Conservation (phyloP, 2,797 vertebrate species). For the Melopsittacus undulatus region DNA sequence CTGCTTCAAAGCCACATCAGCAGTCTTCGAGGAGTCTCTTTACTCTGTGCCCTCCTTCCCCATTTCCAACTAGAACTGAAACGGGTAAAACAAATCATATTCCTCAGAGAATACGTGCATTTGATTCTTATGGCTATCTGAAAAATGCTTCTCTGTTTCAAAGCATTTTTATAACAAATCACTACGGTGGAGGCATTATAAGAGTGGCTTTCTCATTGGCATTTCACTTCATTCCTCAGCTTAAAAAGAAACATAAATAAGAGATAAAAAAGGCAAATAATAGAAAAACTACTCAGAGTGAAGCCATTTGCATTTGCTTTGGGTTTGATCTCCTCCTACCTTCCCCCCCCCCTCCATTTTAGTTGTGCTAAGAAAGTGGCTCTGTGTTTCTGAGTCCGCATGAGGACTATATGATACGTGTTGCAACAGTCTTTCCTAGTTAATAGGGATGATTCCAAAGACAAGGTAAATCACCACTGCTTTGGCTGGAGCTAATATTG, state of each 20-base stretch:
- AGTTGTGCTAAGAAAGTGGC: neutral
- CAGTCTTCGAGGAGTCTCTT: neutral
- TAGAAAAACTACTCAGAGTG: neutral
- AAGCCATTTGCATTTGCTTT: slow-evolving; percentile 3
- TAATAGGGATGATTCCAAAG: slow-evolving; percentile 7
- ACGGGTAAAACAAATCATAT: neutral
- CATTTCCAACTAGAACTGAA: neutral
- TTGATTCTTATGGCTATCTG: neutral
- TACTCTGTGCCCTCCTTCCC: neutral
- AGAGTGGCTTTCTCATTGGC: neutral
- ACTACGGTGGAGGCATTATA: neutral
- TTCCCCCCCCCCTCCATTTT: neutral
- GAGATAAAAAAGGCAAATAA: slow-evolving; percentile 33
- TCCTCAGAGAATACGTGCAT: neutral
- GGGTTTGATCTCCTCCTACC: neutral
- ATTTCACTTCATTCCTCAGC: slow-evolving; percentile 31
- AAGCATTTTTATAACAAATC: neutral
- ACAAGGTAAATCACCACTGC: slow-evolving; percentile 55
- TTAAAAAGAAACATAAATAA: slow-evolving; percentile 26
- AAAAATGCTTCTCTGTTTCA: neutral
- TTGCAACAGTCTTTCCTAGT: neutral
- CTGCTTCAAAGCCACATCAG: slow-evolving; percentile 19
- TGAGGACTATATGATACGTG: neutral
- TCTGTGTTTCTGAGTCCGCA: neutral
- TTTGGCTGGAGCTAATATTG: slow-evolving; percentile 58